Evolutionary conservation across 2,888 invertebrate species (phyloP).

Genomic region (Myathropa florea): DNA sequence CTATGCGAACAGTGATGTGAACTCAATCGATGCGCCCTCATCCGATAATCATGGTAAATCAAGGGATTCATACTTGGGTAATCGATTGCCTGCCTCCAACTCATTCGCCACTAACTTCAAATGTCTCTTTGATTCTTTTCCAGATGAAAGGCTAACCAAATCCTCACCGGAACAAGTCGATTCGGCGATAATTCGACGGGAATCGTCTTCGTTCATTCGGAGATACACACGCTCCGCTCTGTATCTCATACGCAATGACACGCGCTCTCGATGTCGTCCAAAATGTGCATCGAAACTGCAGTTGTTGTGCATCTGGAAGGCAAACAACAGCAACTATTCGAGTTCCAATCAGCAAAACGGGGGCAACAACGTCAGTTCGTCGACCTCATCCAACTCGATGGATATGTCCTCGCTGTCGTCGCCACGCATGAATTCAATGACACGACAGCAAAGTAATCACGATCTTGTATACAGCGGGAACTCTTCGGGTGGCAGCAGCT

Average conservation of each 20-base stretch:
- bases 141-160: conserved; percentile 64
- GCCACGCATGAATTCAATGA: conserved; percentile 33
- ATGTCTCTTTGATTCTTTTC: not conserved
- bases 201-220: conserved; percentile 75
- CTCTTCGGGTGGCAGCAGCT: conserved; percentile 65
- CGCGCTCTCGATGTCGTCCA: conserved; percentile 87
- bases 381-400: conserved; percentile 8
- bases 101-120: too few relatives aligned
- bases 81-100: not conserved
- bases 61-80: conserved; percentile 36
- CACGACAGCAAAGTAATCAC: conserved; percentile 24
- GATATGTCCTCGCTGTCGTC: conserved; percentile 32
- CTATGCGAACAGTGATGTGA: conserved; percentile 10
- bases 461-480: conserved; percentile 16
- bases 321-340: conserved; percentile 82
- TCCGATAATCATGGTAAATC: conserved; percentile 21
- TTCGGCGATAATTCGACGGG: conserved; percentile 84
- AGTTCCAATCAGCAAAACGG: conserved; percentile 72
- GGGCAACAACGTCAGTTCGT: conserved; percentile 3
- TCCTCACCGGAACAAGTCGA: conserved; percentile 78
- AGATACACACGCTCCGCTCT: conserved; percentile 87
- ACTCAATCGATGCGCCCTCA: conserved; percentile 17
- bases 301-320: conserved; percentile 81
- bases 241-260: conserved; percentile 86
- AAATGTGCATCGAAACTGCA: conserved; percentile 83